phyloP scores from a whole-genome alignment of 2,888 invertebrate genomes.

The Sabatieria punctata region DNA sequence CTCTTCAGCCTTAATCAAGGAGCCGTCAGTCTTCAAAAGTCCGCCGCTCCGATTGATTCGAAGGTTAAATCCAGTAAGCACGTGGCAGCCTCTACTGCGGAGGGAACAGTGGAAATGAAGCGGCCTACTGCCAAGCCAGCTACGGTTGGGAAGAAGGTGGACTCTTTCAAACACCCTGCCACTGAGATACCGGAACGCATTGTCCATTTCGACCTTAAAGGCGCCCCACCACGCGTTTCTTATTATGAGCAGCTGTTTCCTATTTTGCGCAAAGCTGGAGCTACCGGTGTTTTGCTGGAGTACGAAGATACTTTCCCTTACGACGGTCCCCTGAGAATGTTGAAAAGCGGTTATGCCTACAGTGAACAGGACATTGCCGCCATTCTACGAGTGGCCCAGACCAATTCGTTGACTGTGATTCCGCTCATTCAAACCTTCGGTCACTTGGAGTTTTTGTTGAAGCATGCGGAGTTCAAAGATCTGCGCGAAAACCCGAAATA shows the following conservation, averaged over 20 bases:
- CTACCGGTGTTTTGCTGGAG: constrained; percentile 35
- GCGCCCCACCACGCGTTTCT: constrained; percentile 7
- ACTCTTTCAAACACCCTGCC: no score
- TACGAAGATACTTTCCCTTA: constrained; percentile 39
- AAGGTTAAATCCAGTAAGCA: no score
- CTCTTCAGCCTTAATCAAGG: no score
- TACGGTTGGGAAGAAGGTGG: no score
- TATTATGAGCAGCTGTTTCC: constrained; percentile 30
- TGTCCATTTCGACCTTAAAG: constrained; percentile 11
- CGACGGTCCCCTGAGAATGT: constrained; percentile 23
- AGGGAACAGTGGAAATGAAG: no score
- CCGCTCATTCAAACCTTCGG: constrained; percentile 37
- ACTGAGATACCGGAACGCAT: no score
- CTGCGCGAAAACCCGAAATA: constrained; percentile 32
- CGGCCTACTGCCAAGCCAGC: no score
- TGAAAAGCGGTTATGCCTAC: constrained; percentile 28
- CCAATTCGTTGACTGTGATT: constrained; percentile 29
- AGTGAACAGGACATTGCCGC: constrained; percentile 15
- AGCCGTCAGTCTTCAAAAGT: no score
- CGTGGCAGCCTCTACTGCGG: no score
- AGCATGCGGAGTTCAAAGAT: constrained; percentile 32
- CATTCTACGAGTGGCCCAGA: constrained; percentile 27
- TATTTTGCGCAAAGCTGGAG: constrained; percentile 30
- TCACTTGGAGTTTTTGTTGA: constrained; percentile 35
- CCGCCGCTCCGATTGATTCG: no score